Evolutionary conservation across 2,888 invertebrate species (phyloP).

Genomic region (Apamea epomidion): DNA sequence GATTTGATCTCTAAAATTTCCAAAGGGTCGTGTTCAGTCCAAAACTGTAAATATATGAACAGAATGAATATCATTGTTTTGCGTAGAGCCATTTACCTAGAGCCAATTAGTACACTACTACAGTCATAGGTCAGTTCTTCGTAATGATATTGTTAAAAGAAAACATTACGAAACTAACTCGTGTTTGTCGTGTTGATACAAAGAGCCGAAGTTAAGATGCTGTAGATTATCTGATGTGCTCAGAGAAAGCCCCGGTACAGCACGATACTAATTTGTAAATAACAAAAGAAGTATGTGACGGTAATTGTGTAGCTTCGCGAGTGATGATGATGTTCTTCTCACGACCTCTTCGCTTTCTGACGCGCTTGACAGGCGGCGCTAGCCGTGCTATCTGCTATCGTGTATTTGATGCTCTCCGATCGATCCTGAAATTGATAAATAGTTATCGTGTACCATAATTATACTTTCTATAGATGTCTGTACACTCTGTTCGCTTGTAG

Average conservation of each 20-base stretch:
- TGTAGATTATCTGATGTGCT: conserved; percentile 27
- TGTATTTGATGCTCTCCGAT: conserved; percentile 16
- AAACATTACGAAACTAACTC: conserved; percentile 32
- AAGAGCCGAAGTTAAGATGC: conserved; percentile 16
- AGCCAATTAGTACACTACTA: too few relatives aligned
- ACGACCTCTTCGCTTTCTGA: conserved; percentile 47
- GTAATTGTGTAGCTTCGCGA: conserved; percentile 42
- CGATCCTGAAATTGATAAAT: neutral
- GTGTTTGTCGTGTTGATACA: conserved; percentile 25
- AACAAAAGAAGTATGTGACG: conserved; percentile 58
- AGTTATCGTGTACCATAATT: neutral
- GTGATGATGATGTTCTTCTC: conserved; percentile 58
- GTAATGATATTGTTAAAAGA: conserved; percentile 20
- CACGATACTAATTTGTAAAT: conserved; percentile 45
- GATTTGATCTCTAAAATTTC: neutral
- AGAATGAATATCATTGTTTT: neutral
- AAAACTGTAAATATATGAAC: conserved; percentile 4
- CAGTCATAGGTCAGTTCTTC: neutral
- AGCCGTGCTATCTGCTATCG: neutral
- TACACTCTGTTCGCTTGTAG: neutral
- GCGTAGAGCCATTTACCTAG: neutral
- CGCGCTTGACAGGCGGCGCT: neutral
- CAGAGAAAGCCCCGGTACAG: conserved; percentile 43
- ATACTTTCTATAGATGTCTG: neutral
- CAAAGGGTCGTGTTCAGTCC: neutral